Evolutionary conservation across 2,113 vertebrate genomes (phyloP).

Genomic region (Lepidothrix coronata): DNA sequence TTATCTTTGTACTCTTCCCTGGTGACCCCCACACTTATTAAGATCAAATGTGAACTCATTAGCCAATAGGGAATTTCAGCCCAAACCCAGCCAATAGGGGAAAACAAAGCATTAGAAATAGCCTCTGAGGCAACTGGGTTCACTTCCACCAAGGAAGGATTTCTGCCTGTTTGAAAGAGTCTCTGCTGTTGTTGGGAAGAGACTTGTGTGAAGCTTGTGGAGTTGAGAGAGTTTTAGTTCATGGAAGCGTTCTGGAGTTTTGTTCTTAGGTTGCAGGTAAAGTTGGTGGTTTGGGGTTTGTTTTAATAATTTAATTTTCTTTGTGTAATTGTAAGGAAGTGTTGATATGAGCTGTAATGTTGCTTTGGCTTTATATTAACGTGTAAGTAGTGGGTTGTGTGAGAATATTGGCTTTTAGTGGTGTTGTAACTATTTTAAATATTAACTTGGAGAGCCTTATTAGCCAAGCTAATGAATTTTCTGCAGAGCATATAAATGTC

Average conservation of each 20-base stretch:
- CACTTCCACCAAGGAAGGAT: accelerated
- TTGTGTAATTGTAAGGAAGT: accelerated
- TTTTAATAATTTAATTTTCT: accelerated
- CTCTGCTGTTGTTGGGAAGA: accelerated
- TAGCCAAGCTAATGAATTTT: neutral
- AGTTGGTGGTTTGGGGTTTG: accelerated
- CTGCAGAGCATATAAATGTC: accelerated
- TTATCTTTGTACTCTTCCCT: neutral
- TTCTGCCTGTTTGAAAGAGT: accelerated
- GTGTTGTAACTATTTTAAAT: neutral
- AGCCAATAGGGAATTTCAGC: neutral
- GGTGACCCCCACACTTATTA: accelerated
- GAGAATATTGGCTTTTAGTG: neutral
- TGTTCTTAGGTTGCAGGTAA: neutral
- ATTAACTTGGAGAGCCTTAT: neutral
- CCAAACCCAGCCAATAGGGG: neutral
- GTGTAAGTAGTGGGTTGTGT: neutral
- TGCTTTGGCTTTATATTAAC: neutral
- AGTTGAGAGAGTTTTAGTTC: accelerated
- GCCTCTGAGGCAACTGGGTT: accelerated
- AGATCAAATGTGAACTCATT: accelerated
- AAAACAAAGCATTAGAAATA: neutral
- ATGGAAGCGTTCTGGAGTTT: neutral
- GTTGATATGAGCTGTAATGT: accelerated
- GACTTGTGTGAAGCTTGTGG: neutral